Evolutionary conservation across 2,888 invertebrate species (phyloP), one percentile per base, ranked within the genome.

Genomic region (Digitonthophagus gazella): DNA sequence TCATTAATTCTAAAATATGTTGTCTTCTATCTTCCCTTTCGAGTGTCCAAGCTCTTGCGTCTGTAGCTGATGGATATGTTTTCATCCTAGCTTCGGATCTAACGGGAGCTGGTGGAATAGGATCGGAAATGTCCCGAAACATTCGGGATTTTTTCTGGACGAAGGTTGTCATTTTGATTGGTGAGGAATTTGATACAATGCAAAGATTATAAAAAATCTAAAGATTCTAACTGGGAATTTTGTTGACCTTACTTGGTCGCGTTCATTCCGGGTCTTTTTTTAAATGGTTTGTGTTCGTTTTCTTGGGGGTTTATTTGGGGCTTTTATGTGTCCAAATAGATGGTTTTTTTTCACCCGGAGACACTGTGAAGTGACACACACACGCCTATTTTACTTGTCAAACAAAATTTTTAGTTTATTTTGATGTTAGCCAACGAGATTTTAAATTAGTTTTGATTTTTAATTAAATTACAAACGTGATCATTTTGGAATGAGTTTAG

Each of bases 1-100:
- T 85, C 67, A 87, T 84, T 67, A 86, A 77, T 66, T 88, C 88
- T 18, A 87, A 81, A 72, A 88, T 83, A 74, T 88, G 87, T 77
- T 87, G 86, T 58, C 84, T 83, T 74, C 87, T 84, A 68, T 87
- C 86, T 56, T 87, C 84, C 67, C 82, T 80, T 75, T 85, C 85
- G 75, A 85, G 85, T 5, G 86, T 85, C 88, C 88, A 88, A 1
- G 87, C 86, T 69, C 88, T 80, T 3, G 85, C 82, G 77, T 88
- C 88, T 2, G 85, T 86, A 65, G 86, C 86, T 19, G 88, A 88
- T 65, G 83, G 78, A 74, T 87, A 87, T 0, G 83, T 83, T 78
- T 87, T 88, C 64, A 88, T 74, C 74, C 87, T 86, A 28, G 86
- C 85, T 74, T 87, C 88, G 72, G 82, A 82, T 63, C 81, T 72